Percentiles rank a stretch among this genome's conserved stretches.
Conservation (phyloP, 2,797 vertebrate genomes). For the Miopithecus talapoin region DNA sequence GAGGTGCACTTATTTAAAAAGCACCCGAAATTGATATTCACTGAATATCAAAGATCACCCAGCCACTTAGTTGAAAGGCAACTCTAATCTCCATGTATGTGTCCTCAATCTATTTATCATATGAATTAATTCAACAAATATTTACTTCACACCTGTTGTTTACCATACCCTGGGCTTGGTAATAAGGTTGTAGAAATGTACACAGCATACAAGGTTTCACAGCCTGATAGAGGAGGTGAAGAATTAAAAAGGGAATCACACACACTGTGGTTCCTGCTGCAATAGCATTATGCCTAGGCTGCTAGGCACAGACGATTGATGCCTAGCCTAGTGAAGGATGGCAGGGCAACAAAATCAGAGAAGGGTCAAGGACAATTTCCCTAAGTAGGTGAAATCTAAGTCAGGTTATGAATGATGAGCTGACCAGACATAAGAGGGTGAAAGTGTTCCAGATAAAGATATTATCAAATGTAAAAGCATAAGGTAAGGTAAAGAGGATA, state of each 20-base stretch:
- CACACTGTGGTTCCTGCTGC: fast-evolving
- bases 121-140: not conserved
- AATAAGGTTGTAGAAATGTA: not conserved
- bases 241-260: not conserved
- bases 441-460: not conserved
- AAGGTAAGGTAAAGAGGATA: not conserved
- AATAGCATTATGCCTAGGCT: fast-evolving
- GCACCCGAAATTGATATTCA: not conserved
- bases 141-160: not conserved
- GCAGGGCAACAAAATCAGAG: not conserved
- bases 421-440: not conserved
- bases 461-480: not conserved
- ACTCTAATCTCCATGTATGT: not conserved
- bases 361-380: not conserved
- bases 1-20: not conserved
- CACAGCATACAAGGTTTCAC: not conserved
- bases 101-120: not conserved
- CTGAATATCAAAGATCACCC: not conserved
- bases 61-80: not conserved
- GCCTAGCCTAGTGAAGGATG: not conserved
- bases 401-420: not conserved
- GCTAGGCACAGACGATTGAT: not conserved
- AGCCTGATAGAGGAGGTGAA: not conserved
- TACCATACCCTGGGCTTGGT: not conserved
- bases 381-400: not conserved